phyloP scores from a whole-genome alignment of 2,797 vertebrate species.

The Rhinatrema bivittatum region DNA sequence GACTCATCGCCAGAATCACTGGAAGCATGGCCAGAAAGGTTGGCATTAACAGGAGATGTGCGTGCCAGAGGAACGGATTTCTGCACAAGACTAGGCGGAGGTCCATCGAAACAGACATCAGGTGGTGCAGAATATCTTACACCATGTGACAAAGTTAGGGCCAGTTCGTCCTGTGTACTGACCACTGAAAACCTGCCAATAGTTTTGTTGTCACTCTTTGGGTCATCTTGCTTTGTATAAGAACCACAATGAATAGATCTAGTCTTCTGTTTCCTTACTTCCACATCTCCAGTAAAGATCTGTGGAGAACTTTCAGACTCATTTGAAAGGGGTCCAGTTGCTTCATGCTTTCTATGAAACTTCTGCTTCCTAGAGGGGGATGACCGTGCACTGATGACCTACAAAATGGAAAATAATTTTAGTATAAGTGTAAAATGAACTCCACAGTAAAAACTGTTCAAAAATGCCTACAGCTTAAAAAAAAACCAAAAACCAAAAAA shows the following conservation, averaged over 20 bases:
- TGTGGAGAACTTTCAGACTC: conserved; percentile 46
- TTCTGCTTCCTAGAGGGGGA: conserved; percentile 12
- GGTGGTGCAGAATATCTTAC: conserved; percentile 82
- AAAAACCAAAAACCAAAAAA: no score
- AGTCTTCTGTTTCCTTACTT: conserved; percentile 50
- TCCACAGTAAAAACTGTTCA: no score
- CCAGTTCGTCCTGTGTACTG: conserved; percentile 76
- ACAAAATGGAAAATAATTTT: conserved; percentile 14
- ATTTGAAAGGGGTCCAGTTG: conserved; percentile 36
- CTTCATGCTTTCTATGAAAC: conserved; percentile 39
- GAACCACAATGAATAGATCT: conserved; percentile 58
- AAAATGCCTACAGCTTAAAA: no score
- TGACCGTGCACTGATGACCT: conserved; percentile 33
- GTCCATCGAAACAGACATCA: conserved; percentile 83
- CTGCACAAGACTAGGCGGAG: conserved; percentile 63
- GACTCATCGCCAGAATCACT: conserved; percentile 78
- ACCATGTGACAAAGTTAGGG: conserved; percentile 68
- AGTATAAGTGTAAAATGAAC: no score
- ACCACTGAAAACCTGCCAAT: conserved; percentile 90
- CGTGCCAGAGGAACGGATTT: conserved; percentile 58
- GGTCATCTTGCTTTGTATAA: conserved; percentile 52
- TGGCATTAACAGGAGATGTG: conserved; percentile 72
- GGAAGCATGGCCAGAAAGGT: conserved; percentile 68
- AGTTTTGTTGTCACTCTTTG: conserved; percentile 60
- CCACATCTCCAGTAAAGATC: conserved; percentile 18